phyloP scores from a whole-genome alignment of 1,140 invertebrate genomes.

The Drosophila novamexicana region DNA sequence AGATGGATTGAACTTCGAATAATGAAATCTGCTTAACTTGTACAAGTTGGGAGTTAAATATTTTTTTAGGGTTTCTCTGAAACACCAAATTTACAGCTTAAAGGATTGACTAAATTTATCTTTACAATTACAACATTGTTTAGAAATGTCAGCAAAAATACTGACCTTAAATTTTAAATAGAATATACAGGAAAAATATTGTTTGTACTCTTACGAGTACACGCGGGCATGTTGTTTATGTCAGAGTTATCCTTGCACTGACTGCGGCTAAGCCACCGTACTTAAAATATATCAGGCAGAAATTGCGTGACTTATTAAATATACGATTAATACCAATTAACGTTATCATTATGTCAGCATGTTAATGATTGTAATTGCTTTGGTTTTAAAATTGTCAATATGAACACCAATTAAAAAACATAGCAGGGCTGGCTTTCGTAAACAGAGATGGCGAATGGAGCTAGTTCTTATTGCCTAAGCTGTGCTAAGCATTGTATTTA shows the following conservation, averaged over 20 bases:
- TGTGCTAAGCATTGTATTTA: neutral
- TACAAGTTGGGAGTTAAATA: too few relatives aligned
- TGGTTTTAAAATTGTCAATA: conserved; percentile 59
- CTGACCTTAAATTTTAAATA: neutral
- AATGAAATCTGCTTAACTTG: too few relatives aligned
- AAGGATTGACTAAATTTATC: too few relatives aligned
- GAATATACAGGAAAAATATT: neutral
- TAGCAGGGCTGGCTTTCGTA: conserved; percentile 45
- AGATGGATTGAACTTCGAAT: too few relatives aligned
- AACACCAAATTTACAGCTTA: too few relatives aligned
- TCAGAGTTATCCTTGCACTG: neutral
- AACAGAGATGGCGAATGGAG: conserved; percentile 26
- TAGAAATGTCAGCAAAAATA: neutral
- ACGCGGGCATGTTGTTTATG: neutral
- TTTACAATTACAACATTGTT: too few relatives aligned
- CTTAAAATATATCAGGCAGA: neutral
- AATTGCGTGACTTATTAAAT: conserved; percentile 59
- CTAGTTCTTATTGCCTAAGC: conserved; percentile 36
- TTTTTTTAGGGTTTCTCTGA: too few relatives aligned
- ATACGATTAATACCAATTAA: conserved; percentile 27
- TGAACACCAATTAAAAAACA: conserved; percentile 44
- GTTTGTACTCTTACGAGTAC: neutral
- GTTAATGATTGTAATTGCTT: conserved; percentile 72
- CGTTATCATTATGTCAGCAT: conserved; percentile 49
- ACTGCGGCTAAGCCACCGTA: neutral